Base-by-base conservation (phyloP, 37 sponge, comb jelly and placozoan genomes). In the Ianthella basta region DNA sequence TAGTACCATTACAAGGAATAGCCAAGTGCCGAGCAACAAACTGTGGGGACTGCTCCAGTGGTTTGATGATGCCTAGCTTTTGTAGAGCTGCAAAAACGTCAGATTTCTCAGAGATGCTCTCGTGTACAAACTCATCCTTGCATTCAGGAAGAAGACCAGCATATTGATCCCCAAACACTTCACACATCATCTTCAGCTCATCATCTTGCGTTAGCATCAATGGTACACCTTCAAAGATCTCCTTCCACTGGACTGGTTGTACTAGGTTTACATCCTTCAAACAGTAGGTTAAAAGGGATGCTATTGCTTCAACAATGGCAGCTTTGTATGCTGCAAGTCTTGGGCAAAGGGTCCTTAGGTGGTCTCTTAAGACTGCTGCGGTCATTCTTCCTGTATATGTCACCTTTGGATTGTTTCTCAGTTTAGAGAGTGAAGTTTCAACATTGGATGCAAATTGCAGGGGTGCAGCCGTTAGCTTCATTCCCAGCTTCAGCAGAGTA, bases 181-280 rank as follows among this genome's bases (percentile, higher is more conserved):
- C 20, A 15, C 66, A 25, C 32, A 36, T 36, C 10, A 21, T 39
- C 44, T 72, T 29, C 27, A 91, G 56, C n/a, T 30, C 29, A 50
- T 68, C 86, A 65, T 86, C 79, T 6, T 38, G 15, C 24, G 91
- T 63, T 36, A 91, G 32, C 25, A 90, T 39, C 20, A 90, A 80
- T 34, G 91, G 91, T 23, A 82, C 72, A 67, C 63, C 74, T 16
- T 53, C 1, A 16, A 90, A 39, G 6, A 18, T 75, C 18, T 41
- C 78, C 40, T 75, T 18, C 78, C 78, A 75, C n/a, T 40, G 53
- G 15, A 32, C 54, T 20, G n/a, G 15, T 41, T 75, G 37, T 36
- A 25, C 54, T 4, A 4, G 2, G 0, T 75, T 44, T 4, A 75
- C 25, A 75, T 75, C 78, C 4, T 32, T 36, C 53, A 75, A 19